Base-by-base conservation (phyloP, 1,140 invertebrate genomes). In the Kradibia gibbosae region DNA sequence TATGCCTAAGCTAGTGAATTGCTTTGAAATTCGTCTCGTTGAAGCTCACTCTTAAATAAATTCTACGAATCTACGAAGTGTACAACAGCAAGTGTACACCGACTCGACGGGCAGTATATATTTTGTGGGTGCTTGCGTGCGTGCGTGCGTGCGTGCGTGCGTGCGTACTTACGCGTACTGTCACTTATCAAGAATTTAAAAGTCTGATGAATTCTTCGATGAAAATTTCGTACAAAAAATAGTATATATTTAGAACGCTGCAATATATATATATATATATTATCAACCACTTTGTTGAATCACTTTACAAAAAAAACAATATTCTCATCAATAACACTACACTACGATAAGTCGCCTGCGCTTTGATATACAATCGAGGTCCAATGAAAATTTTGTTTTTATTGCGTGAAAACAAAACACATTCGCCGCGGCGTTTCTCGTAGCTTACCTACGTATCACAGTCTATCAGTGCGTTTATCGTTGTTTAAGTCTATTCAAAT, bases 361-460 rank as follows among this genome's bases (percentile, higher is more conserved):
- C 57, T 73, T 72, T 79, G 50, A 17, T 75, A 72, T 17, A 72
- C n/a, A 22, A 74, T 55, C 25, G 20, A 5, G 28, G n/a, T 36
- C 25, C 53, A 81, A 81, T 81, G 39, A 42, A 72, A 76, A 60
- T 57, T 72, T 71, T 75, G 80, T 81, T 81, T n/a, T n/a, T 81
- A 55, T 36, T 50, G 22, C 34, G 25, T 1, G 74, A 67, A 82
- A 82, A 82, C 75, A 57, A 82, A 78, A 81, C 76, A 72, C 79
- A 81, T 78, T 83, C 82, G 71, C 31, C 62, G 31, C 78, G 53
- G n/a, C 50, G 62, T n/a, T 76, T 79, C 36, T 73, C 77, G 60
- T 79, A 81, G 65, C n/a, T 83, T 76, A 72, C 74, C 82, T 85
- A 83, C 55, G 67, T 85, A 85, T 85, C 83, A 84, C 82, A 83